These are phyloP conservation scores for Anguilla marmorata DNA, from an alignment of 2,797 vertebrate species.

Conservation along the genomic window DNA sequence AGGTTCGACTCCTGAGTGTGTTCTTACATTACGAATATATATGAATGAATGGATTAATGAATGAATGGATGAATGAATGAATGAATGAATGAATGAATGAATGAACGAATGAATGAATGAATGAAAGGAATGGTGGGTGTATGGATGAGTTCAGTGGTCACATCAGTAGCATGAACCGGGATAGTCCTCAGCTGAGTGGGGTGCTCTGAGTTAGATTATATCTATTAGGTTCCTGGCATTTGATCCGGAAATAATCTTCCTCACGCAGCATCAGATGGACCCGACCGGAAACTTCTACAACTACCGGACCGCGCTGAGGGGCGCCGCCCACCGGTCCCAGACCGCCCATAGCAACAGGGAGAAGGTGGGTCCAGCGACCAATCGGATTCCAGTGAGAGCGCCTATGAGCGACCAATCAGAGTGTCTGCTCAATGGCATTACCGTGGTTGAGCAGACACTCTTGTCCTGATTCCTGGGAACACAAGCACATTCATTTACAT, in stretches of 20 bases:
- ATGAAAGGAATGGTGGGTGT: too few relatives aligned
- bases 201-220: background rate
- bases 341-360: conserved; percentile 91
- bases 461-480: background rate
- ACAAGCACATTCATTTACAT: background rate
- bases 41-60: background rate
- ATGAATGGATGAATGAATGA: background rate
- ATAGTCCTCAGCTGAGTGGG: background rate
- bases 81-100: background rate
- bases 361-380: conserved; percentile 71
- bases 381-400: background rate
- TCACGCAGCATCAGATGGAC: conserved; percentile 90
- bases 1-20: conserved; percentile 33
- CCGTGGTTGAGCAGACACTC: background rate
- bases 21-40: background rate
- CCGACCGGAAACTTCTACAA: conserved; percentile 95
- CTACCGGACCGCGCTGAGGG: conserved; percentile 87
- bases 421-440: too few relatives aligned
- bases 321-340: conserved; percentile 88
- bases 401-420: too few relatives aligned
- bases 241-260: background rate
- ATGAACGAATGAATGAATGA: background rate
- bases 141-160: background rate
- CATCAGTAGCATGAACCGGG: background rate
- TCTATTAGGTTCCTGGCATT: background rate